A percentile compares a stretch with the other conserved stretches of the same genome.
Conservation (phyloP, 2,888 invertebrate genomes). For the Odontothrips loti region DNA sequence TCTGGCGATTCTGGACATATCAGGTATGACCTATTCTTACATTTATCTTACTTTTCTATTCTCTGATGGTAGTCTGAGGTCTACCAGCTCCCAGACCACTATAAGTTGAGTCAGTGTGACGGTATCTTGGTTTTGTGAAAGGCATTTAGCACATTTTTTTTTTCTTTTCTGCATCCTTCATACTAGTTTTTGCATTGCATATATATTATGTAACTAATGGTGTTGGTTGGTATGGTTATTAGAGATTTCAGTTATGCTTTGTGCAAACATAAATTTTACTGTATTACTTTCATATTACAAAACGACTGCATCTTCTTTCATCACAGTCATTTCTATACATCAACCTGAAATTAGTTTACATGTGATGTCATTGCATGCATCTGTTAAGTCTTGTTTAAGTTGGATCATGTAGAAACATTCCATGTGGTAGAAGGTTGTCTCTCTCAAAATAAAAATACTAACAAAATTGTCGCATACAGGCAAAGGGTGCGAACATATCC, state of each 20-base stretch:
- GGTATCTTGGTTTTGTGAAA: neutral
- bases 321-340: no score
- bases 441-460: neutral
- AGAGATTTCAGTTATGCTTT: neutral
- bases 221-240: no score
- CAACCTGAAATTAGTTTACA: no score
- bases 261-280: neutral
- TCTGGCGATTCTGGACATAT: slow-evolving; percentile 77
- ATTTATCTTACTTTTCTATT: neutral
- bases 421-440: no score
- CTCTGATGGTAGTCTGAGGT: slow-evolving; percentile 40
- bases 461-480: neutral
- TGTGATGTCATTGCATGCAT: no score
- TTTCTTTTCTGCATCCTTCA: neutral
- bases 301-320: no score
- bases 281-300: no score
- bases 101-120: neutral
- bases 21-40: slow-evolving; percentile 51
- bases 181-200: neutral
- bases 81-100: neutral
- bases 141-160: neutral
- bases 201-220: no score
- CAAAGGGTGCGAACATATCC: slow-evolving; percentile 16
- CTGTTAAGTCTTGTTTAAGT: no score
- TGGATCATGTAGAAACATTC: no score